Evolutionary conservation across 2,888 invertebrate genomes (phyloP).

Genomic region (Lasioglossum pauxillum): DNA sequence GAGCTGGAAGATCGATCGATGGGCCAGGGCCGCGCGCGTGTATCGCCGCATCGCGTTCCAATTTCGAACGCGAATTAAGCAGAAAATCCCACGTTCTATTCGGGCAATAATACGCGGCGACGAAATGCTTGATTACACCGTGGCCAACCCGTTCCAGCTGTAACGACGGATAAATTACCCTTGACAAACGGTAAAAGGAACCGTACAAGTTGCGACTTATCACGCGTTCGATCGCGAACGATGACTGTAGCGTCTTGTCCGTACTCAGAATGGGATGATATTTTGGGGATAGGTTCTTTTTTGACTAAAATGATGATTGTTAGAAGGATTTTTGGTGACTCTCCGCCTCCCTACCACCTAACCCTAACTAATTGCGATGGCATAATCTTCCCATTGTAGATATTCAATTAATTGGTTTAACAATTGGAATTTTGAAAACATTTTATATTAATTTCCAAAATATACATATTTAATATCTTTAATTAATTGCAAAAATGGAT

Average conservation of each 20-base stretch:
- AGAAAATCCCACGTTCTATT: conserved; percentile 33
- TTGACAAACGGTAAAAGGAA: background rate
- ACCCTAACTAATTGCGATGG: too few species aligned
- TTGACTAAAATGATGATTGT: too few species aligned
- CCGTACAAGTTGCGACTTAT: background rate
- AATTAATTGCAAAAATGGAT: too few species aligned
- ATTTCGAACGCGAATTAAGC: conserved; percentile 40
- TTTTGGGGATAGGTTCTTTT: too few species aligned
- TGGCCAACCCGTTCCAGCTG: background rate
- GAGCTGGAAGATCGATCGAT: conserved; percentile 48
- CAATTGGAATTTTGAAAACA: too few species aligned
- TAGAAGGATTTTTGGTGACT: too few species aligned
- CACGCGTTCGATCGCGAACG: background rate
- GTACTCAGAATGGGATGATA: too few species aligned
- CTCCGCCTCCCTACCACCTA: too few species aligned
- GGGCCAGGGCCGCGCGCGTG: background rate
- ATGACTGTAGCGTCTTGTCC: background rate
- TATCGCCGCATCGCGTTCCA: conserved; percentile 57
- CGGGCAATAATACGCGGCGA: conserved; percentile 41
- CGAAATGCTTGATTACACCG: conserved; percentile 34
- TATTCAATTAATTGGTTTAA: too few species aligned
- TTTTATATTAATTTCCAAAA: too few species aligned
- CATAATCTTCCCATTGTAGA: too few species aligned
- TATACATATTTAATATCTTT: too few species aligned
- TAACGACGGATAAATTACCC: conserved; percentile 29